Base-by-base conservation (phyloP, 2,113 vertebrate genomes). In the Chamaea fasciata region DNA sequence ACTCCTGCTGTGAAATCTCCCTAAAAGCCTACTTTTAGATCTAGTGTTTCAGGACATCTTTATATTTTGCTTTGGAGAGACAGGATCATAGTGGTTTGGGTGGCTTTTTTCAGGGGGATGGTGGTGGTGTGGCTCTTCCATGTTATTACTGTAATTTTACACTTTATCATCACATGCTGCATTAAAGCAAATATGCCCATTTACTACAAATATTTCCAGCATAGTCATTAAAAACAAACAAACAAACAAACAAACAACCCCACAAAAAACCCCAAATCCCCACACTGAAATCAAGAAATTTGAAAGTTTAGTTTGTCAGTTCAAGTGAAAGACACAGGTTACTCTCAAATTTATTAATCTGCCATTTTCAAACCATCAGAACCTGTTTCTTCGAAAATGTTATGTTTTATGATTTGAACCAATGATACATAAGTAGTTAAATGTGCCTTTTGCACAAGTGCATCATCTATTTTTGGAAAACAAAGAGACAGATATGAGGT, bases 211-310 rank as follows among this genome's bases (percentile, higher is more conserved):
- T 31, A 70, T n/a, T 94, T 70, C 17, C 56, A 92, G 20, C 11
- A 70, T 2, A 19, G 5, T 31, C 10, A 26, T 70, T 67, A 35
- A 59, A 44, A n/a, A 62, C 27, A 42, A 53, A 31, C 2, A 44
- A 37, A 10, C 2, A 44, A 37, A 10, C 21, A 80, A 14, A 19
- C 26, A 57, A 18, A 6, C 18, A 1, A 0, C 6, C 0, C 11
- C 17, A 17, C 15, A 15, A 41, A 50, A 47, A 8, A 0, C 10
- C 8, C 16, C 11, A 26, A 68, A 18, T 5, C 4, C 7, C 2
- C 47, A 56, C 3, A 10, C 28, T 22, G 49, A 6, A 71, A 52
- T 42, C 7, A 64, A 37, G 41, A 73, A 11, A 78, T 67, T 4
- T 71, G 9, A 33, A 63, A 42, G 18, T 67, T 86, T 65, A 31